These are phyloP conservation scores for Diacarnus erythraeanus DNA, from an alignment of 37 sponge, comb jelly and placozoan species.

Conservation along the genomic window DNA sequence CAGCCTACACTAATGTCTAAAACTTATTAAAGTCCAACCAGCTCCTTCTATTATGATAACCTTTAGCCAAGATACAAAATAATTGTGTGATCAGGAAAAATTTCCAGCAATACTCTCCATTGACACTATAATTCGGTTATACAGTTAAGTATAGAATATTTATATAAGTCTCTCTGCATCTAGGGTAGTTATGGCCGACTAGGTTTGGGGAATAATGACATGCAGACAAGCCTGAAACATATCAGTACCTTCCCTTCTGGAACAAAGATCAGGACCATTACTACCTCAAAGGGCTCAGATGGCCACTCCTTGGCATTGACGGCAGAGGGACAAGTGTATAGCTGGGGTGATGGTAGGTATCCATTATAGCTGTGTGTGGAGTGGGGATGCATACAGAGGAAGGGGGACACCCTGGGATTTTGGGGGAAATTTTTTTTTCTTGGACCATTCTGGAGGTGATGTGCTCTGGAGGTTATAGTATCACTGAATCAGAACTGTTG, in stretches of 20 bases:
- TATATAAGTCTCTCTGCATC: too few species aligned
- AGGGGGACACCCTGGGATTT: too few species aligned
- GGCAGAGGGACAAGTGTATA: constrained; percentile 73
- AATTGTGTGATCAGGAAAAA: too few species aligned
- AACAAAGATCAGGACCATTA: constrained; percentile 29
- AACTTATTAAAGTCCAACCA: too few species aligned
- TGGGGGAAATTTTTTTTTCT: too few species aligned
- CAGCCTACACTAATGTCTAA: too few species aligned
- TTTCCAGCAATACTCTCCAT: too few species aligned
- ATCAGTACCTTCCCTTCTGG: constrained; percentile 53
- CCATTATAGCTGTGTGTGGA: not conserved
- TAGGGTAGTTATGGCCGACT: constrained; percentile 86
- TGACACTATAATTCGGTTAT: too few species aligned
- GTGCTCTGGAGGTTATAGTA: not conserved
- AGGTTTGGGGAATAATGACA: constrained; percentile 74
- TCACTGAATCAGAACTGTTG: too few species aligned
- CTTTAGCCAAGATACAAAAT: too few species aligned
- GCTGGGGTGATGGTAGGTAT: constrained; percentile 91
- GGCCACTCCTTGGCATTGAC: constrained; percentile 85
- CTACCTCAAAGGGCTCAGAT: constrained; percentile 78
- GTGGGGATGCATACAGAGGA: not conserved
- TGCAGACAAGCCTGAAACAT: constrained; percentile 44
- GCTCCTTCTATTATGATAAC: too few species aligned
- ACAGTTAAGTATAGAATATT: constrained; percentile 6
- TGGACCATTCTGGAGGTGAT: too few species aligned